Percentiles rank a stretch among this genome's conserved stretches.
Conservation (phyloP, 2,113 vertebrate species). For the Panurus biarmicus region DNA sequence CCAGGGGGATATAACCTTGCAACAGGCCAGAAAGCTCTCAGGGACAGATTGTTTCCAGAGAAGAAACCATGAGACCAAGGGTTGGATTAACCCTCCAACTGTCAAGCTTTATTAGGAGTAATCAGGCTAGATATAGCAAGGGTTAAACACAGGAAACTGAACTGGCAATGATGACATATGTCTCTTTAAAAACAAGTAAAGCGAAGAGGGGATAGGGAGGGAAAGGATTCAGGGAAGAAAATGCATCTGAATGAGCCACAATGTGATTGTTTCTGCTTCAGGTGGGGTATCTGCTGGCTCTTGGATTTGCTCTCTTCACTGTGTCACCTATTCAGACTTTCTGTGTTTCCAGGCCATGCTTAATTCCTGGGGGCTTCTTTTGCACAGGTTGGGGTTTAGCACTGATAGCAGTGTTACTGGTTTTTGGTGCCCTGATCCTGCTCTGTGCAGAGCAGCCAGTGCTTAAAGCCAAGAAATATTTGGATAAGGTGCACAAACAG, state of each 20-base stretch:
- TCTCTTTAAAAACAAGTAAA: conserved; percentile 49
- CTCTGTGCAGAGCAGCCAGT: not conserved
- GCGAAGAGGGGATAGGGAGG: not conserved
- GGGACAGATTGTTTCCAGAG: conserved; percentile 94
- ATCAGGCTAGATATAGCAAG: conserved; percentile 68
- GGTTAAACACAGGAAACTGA: conserved; percentile 73
- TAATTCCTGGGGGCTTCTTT: not conserved
- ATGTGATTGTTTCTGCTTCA: conserved; percentile 32
- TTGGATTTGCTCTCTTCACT: not conserved
- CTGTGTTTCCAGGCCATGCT: not conserved
- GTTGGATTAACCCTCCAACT: conserved; percentile 77
- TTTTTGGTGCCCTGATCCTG: not conserved
- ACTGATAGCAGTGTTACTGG: not conserved
- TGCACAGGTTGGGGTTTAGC: not conserved
- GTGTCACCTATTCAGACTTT: not conserved
- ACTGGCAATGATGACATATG: conserved; percentile 64
- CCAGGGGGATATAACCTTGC: conserved; percentile 90
- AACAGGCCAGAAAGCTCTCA: conserved; percentile 80
- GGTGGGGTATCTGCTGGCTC: conserved; percentile 17
- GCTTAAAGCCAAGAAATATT: not conserved
- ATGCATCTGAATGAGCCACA: conserved; percentile 27
- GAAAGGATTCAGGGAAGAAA: not conserved
- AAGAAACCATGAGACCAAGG: conserved; percentile 84
- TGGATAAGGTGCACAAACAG: fast-evolving
- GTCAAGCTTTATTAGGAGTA: conserved; percentile 78